Base-by-base conservation (phyloP, 2,888 invertebrate genomes). In the Scaeva pyrastri region DNA sequence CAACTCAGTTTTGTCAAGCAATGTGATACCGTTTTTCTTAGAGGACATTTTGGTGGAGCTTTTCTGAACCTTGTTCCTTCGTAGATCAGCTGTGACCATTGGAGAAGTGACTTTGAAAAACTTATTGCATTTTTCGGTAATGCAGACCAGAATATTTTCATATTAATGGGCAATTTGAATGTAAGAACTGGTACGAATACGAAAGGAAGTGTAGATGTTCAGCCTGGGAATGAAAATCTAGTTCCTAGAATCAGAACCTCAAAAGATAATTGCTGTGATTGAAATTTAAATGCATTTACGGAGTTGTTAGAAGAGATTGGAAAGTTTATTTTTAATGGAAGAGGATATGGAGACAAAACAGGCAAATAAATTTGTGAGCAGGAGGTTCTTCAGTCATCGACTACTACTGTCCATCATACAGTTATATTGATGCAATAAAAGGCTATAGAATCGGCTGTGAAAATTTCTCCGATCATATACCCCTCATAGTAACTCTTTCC, bases 401-500 rank as follows among this genome's bases (percentile, higher is more conserved):
- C 31, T 56, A 11, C 26, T 60, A 21, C 12, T 62, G 26, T 36
- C 36, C 36, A 36, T 56, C 31, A 56, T 55, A 26, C 8, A 31
- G 1, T 52, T 52, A 19, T n/a, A 11, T 62, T 23, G 23, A 10
- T 8, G 23, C 5, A 10, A 41, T 62, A 23, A 41, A 26, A n/a
- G 14, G 16, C 19, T 60, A 21, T 41, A n/a, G n/a, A n/a, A n/a
- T n/a, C n/a, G n/a, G n/a, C n/a, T n/a, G n/a, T n/a, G n/a, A n/a
- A n/a, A n/a, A 11, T 39, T 58, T 58, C 41, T 60, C 60, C 16
- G 60, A 60, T n/a, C 39, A 60, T 43, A 60, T 60, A 43, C 39
- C 60, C 21, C 43, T 55, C 31, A 55, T 31, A 55, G 55, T 26
- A 55, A 55, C n/a, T 55, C 55, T 55, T 8, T 7, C 31, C 8